phyloP scores from a whole-genome alignment of 2,797 vertebrate species.

The Hyperoplus immaculatus region DNA sequence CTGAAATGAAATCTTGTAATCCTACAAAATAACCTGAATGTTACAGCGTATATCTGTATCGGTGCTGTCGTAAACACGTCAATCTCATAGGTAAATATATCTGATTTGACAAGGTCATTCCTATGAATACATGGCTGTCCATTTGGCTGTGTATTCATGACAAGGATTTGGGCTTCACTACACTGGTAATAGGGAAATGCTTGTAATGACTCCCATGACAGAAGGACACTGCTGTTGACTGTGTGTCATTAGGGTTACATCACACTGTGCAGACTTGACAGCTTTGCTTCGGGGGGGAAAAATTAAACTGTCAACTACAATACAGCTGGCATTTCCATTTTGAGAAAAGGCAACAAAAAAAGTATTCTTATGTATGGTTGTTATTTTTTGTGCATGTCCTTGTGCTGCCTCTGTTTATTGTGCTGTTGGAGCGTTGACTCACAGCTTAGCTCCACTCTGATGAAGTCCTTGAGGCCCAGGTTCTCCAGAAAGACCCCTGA shows the following conservation, averaged over 20 bases:
- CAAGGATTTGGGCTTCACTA: slow-evolving; percentile 19
- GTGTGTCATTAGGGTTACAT: slow-evolving; percentile 71
- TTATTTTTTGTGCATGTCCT: slow-evolving; percentile 10
- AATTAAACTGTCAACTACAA: slow-evolving; percentile 70
- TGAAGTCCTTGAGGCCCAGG: slow-evolving; percentile 93
- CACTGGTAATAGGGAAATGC: slow-evolving; percentile 16
- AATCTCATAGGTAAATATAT: background rate
- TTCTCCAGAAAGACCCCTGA: slow-evolving; percentile 97
- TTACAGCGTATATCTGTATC: background rate
- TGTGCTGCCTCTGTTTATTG: slow-evolving; percentile 7
- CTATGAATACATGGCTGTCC: slow-evolving; percentile 13
- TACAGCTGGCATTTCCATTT: slow-evolving; percentile 27
- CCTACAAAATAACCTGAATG: background rate
- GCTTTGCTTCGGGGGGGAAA: slow-evolving; percentile 46
- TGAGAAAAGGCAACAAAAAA: slow-evolving; percentile 18
- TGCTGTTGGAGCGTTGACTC: slow-evolving; percentile 78
- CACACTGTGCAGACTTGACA: slow-evolving; percentile 63
- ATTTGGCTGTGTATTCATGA: slow-evolving; percentile 19
- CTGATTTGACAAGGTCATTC: background rate
- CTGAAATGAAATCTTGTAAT: background rate
- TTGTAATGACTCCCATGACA: slow-evolving; percentile 49
- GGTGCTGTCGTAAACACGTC: background rate
- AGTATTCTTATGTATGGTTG: slow-evolving; percentile 8
- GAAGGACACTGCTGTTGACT: slow-evolving; percentile 43
- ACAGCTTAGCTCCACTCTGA: slow-evolving; percentile 95